Percentiles rank a stretch among this genome's conserved stretches.
phyloP scores from a whole-genome alignment of 2,113 vertebrate species.

The Pitta sordida region DNA sequence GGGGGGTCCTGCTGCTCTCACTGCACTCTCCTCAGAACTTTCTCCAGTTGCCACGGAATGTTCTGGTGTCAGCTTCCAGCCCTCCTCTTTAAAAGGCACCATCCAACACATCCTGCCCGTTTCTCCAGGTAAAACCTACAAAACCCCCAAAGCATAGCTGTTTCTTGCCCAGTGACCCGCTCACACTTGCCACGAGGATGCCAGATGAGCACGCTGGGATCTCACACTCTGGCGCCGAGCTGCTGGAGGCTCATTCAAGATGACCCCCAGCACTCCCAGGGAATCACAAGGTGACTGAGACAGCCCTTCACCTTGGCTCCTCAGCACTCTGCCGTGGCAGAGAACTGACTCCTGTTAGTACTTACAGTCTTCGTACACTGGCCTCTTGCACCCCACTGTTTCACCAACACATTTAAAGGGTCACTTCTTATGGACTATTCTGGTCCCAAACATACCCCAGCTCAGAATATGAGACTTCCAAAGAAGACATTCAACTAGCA shows the following conservation, averaged over 20 bases:
- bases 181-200: not conserved
- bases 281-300: not conserved
- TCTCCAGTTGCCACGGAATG: conserved; percentile 37
- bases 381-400: not conserved
- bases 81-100: not conserved
- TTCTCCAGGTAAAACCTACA: not conserved
- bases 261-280: not conserved
- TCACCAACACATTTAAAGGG: not conserved
- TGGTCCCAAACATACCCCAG: not conserved
- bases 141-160: not conserved
- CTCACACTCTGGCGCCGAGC: rapidly evolving
- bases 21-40: conserved; percentile 45
- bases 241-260: not conserved
- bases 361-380: not conserved
- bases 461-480: not conserved
- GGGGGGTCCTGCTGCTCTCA: not conserved
- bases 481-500: not conserved
- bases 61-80: conserved; percentile 44
- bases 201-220: not conserved
- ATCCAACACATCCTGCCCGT: not conserved
- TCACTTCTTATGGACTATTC: not conserved
- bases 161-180: not conserved
- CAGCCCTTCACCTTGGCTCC: not conserved
- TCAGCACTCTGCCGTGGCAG: not conserved
- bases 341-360: not conserved